Conservation (phyloP, 2,888 invertebrate species). For the Drosophila algonquin region DNA sequence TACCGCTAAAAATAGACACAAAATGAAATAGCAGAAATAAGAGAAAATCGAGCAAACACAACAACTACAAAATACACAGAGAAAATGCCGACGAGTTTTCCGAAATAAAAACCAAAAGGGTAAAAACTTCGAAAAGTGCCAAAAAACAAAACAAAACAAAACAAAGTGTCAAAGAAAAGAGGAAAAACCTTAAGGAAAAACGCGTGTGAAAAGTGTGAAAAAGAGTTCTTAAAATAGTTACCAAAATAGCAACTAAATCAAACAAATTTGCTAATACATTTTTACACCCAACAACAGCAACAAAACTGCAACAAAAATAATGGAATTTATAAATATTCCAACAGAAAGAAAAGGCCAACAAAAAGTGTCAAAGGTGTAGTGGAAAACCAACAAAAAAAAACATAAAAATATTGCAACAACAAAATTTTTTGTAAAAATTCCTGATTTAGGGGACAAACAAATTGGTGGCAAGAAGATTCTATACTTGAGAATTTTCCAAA, state of each 20-base stretch:
- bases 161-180: conserved; percentile 16
- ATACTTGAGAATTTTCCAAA: conserved; percentile 1
- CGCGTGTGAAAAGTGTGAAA: conserved; percentile 54
- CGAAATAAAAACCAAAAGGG: conserved; percentile 71
- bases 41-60: conserved; percentile 25
- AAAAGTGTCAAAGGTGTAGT: conserved; percentile 38
- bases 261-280: conserved; percentile 17
- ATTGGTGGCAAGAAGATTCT: background rate
- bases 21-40: conserved; percentile 24
- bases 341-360: conserved; percentile 5
- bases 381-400: conserved; percentile 15
- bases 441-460: background rate
- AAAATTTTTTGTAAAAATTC: conserved; percentile 10
- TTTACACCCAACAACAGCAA: conserved; percentile 21
- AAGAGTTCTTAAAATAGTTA: conserved; percentile 23
- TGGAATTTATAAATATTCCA: conserved; percentile 22
- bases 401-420: background rate
- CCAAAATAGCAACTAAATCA: conserved; percentile 34
- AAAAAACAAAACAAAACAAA: conserved; percentile 45
- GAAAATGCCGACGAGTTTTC: conserved; percentile 42
- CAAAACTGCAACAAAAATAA: conserved; percentile 12
- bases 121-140: conserved; percentile 72
- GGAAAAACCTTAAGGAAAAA: conserved; percentile 30
- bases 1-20: conserved; percentile 67
- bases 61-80: conserved; percentile 17